These are phyloP conservation scores for Porites divaricata DNA, from an alignment of 92 coral and sea anemone species.

Conservation along the genomic window DNA sequence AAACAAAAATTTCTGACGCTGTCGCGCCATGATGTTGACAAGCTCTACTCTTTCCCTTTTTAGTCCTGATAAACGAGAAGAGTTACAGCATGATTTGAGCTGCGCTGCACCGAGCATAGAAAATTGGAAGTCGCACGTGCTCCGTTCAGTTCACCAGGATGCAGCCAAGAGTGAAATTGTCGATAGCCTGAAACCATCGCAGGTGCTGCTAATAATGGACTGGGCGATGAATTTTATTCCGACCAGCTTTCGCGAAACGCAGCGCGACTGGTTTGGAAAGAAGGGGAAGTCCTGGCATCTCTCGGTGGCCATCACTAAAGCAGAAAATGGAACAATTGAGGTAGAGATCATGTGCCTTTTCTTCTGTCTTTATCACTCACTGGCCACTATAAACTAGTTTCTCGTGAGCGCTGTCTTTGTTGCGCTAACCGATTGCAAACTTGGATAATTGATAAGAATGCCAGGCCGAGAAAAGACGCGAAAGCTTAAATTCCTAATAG, in stretches of 20 bases:
- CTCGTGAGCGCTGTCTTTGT: too few relatives aligned
- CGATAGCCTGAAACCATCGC: slow-evolving; percentile 6
- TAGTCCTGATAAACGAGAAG: slow-evolving; percentile 29
- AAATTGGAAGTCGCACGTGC: slow-evolving; percentile 26
- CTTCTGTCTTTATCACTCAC: too few relatives aligned
- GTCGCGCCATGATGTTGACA: slow-evolving; percentile 5
- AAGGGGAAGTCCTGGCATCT: slow-evolving; percentile 26
- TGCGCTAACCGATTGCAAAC: slow-evolving; percentile 10
- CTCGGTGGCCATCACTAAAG: slow-evolving; percentile 21
- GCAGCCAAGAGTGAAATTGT: slow-evolving; percentile 24
- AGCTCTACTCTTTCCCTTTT: slow-evolving; percentile 2
- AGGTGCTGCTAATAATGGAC: slow-evolving; percentile 27
- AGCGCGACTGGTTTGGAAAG: slow-evolving; percentile 19
- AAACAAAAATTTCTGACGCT: too few relatives aligned
- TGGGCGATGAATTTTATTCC: slow-evolving; percentile 5
- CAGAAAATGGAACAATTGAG: slow-evolving; percentile 14
- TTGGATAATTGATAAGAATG: slow-evolving; percentile 15
- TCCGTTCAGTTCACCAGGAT: slow-evolving; percentile 33
- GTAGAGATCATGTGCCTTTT: too few relatives aligned
- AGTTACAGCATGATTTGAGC: slow-evolving; percentile 2
- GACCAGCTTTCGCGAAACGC: slow-evolving; percentile 4
- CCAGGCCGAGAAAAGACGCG: slow-evolving; percentile 18
- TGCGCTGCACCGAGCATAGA: slow-evolving; percentile 10
- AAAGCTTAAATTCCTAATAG: slow-evolving; percentile 9
- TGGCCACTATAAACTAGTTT: too few relatives aligned